A percentile compares a stretch with the other conserved stretches of the same genome.
phyloP scores from a whole-genome alignment of 2,888 invertebrate genomes.

The Melanophora roralis region DNA sequence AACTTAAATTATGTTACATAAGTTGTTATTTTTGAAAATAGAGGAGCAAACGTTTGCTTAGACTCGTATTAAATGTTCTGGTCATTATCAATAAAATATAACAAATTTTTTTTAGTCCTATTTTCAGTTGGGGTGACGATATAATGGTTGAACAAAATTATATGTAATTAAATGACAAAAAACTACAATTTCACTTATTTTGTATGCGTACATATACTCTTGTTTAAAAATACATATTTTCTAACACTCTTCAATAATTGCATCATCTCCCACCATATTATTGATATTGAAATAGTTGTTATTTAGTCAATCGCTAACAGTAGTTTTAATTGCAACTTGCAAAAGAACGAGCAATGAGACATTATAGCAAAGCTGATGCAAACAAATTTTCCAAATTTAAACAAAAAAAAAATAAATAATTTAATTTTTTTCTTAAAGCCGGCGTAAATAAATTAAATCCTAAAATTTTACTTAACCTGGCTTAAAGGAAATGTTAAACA shows the following conservation, averaged over 20 bases:
- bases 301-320: too few relatives aligned
- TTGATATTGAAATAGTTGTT: not conserved
- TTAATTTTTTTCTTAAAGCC: not conserved
- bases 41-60: too few relatives aligned
- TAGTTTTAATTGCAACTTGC: conserved; percentile 21
- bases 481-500: conserved; percentile 55
- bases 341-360: conserved; percentile 21
- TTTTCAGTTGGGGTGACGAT: too few relatives aligned
- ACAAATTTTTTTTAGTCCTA: too few relatives aligned
- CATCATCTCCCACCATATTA: conserved; percentile 47
- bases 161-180: too few relatives aligned
- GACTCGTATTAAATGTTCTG: too few relatives aligned
- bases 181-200: too few relatives aligned
- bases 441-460: not conserved
- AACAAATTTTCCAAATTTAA: conserved; percentile 27
- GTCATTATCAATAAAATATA: too few relatives aligned
- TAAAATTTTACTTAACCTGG: not conserved
- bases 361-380: not conserved
- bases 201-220: too few relatives aligned
- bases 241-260: conserved; percentile 7
- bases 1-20: too few relatives aligned
- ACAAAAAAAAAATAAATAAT: conserved; percentile 12
- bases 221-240: not conserved
- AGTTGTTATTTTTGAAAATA: too few relatives aligned
- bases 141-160: too few relatives aligned